Base-by-base conservation (phyloP, 2,797 vertebrate species). In the Hyperoplus immaculatus region DNA sequence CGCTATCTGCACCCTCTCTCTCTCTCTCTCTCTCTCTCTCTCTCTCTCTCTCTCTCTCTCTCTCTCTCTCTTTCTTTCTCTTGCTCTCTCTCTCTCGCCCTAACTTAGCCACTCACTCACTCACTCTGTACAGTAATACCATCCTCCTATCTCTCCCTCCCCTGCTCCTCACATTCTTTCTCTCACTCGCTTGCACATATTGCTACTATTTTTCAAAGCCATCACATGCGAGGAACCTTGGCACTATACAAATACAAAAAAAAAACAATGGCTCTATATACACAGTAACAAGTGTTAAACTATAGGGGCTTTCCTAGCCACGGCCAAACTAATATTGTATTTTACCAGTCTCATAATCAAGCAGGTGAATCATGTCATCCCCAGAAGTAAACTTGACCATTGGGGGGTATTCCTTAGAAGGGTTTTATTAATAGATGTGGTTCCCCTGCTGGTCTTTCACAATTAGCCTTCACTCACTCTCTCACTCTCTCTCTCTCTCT, bases 1-100 rank as follows among this genome's bases (percentile, higher is more conserved):
- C 91, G 91, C 89, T 91, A 88, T 92, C 92, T 93, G 91, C 93
- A 92, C 92, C 85, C 84, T 86, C 73, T 72, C 80, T 77, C 78
- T 67, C 68, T 69, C 50, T 70, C 68, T 45, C 56, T 71, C 64
- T 62, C 71, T 72, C 53, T 62, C 80, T 78, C n/a, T 49, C 66
- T 57, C 57, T 41, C 45, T 63, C 62, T 38, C 49, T 65, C 70
- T 65, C 56, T 61, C 57, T 59, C 63, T 41, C 56, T 56, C 43
- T 29, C 62, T 63, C 13, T 61, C 51, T 47, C 38, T 42, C 83
- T 11, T 57, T 67, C 72, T 80, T 81, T 75, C 82, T 69, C 75
- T 88, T 72, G 57, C 74, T 75, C 75, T 61, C 77, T 80, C 72
- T 78, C 82, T 81, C 86, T 88, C 82, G 62, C 61, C 69, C 68